Evolutionary conservation across 2,888 invertebrate genomes (phyloP).

Genomic region (Melipona bicolor): DNA sequence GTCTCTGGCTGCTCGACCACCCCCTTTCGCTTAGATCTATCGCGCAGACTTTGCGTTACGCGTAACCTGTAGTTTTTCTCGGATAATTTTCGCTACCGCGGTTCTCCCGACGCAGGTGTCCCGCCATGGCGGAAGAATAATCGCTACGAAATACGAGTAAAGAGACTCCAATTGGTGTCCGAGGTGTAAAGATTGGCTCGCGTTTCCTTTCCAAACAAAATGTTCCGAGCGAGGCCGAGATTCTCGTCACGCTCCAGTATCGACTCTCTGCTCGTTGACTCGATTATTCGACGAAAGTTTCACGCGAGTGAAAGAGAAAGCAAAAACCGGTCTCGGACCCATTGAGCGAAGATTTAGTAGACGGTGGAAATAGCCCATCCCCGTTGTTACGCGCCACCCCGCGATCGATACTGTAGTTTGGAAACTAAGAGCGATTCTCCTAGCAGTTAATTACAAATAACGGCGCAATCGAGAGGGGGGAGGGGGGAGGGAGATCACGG

Average conservation of each 20-base stretch:
- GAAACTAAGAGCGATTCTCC: constrained; percentile 3
- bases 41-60: not conserved
- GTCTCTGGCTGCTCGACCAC: not conserved
- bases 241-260: not conserved
- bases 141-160: too few species aligned
- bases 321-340: not conserved
- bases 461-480: not conserved
- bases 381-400: not conserved
- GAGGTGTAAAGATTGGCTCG: not conserved
- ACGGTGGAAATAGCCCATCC: not conserved
- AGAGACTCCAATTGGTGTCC: too few species aligned
- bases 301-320: not conserved
- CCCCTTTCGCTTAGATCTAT: not conserved
- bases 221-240: not conserved
- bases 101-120: not conserved
- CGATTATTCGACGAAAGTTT: not conserved
- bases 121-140: not conserved
- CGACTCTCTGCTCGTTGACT: not conserved
- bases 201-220: not conserved
- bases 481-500: not conserved
- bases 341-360: not conserved
- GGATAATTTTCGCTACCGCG: too few species aligned
- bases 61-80: not conserved
- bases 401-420: constrained; percentile 13
- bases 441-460: constrained; percentile 19